Evolutionary conservation across 2,797 vertebrate species (phyloP), one percentile per base, ranked within the genome.

Genomic region (Pangasius macronema): DNA sequence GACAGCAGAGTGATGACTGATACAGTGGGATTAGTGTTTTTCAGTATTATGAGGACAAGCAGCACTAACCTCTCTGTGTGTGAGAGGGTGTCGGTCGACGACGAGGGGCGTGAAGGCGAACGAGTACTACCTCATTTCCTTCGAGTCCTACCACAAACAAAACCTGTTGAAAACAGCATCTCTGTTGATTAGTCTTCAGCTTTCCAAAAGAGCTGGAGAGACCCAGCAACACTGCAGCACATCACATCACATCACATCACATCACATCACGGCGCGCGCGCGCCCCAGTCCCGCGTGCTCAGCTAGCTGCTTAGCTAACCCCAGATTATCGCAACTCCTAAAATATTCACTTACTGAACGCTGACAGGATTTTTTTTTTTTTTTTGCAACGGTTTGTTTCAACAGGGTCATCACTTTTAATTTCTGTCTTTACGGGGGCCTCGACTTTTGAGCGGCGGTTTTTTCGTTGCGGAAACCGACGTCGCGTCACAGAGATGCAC

Each of bases 251-350:
- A n/a, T n/a, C n/a, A n/a, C n/a, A n/a, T n/a, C 18, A 6, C 18
- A 79, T 11, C 30, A 27, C 16, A 20, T 0, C 13, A 3, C 14
- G n/a, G 11, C 46, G 8, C 46, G 46, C 73, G 22, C 70, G 73
- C 13, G 39, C 42, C 39, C 70, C 70, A 27, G 68, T 10, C 2
- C 14, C 14, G 14, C 65, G 30, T 39, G 77, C 57, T 63, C 5
- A 39, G 57, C 39, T 82, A 82, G 59, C 80, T 7, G 59, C 59
- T 46, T 9, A 42, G 80, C 80, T 82, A 65, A 82, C 7, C 16
- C 30, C 27, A 46, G 6, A 30, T 18, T 20, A n/a, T 13, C 0
- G 1, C 14, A n/a, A 27, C 46, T 82, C 4, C 11, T 10, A 57
- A 10, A 46, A 16, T n/a, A n/a, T 18, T 46, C 14, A 49, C 59